Base-by-base conservation (phyloP, 53 echinoderm and acorn worm species). In the Pentamera pediparva region DNA sequence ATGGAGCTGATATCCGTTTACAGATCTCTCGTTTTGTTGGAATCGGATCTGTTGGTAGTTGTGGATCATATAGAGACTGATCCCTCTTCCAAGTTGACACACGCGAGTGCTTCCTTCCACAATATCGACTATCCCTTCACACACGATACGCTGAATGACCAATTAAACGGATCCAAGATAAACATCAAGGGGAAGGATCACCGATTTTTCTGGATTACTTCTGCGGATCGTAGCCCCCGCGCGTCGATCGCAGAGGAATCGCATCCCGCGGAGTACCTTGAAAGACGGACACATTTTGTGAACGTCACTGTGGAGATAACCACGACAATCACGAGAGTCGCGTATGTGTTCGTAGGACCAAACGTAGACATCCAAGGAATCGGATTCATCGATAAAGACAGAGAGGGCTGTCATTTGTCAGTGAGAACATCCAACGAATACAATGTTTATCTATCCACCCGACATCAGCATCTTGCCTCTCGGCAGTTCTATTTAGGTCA, bases 1-100 rank as follows among this genome's bases (percentile, higher is more conserved):
- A 88, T 96, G 91, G 37, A 75, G 27, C 69, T 96, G n/a, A 53
- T 72, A 6, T 91, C 91, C 8, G 96, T 96, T 19, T 96, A 88
- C 37, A 72, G 96, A 9, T 78, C 84, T 35, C 33, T 91, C 28
- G 50, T 86, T 58, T 88, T 96, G 9, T 58, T 96, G 12, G 85
- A 82, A 69, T 80, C 82, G 7, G 70, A 88, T 36, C 30, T 91
- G 2, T 75, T 96, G 26, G 61, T 96, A 8, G 81, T 96, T 43
- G 61, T 96, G 28, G 96, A 96, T 65, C 91, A 91, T 77, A 71
- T 96, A 3, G 83, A 91, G 64, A 70, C 83, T 15, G 59, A 57
- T 13, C 37, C 77, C 8, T 59, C 69, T 1, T 85, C 85, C n/a
- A 82, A 85, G 38, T 69, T 96, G 27, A 88, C 85, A 9, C 85